phyloP scores from a whole-genome alignment of 2,113 vertebrate species.

The Peromyscus polionotus region DNA sequence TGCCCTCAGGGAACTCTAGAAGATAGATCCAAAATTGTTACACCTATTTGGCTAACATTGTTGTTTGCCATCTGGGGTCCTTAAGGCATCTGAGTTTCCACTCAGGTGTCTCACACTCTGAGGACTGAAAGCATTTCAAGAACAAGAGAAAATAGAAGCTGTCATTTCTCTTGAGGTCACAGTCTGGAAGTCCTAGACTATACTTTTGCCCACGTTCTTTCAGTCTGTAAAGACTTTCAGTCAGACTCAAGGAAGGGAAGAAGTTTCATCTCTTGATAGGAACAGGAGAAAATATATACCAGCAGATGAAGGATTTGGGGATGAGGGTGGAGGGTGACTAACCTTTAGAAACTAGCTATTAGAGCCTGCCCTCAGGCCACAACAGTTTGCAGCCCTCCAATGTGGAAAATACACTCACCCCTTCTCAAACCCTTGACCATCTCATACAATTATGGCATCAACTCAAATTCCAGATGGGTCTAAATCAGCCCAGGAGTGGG shows the following conservation, averaged over 20 bases:
- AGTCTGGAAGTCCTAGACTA: not conserved
- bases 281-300: not conserved
- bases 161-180: not conserved
- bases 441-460: not conserved
- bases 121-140: not conserved
- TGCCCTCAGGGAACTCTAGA: not conserved
- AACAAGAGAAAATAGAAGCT: not conserved
- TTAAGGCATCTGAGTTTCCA: not conserved
- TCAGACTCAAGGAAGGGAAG: not conserved
- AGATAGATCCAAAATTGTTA: not conserved
- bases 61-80: not conserved
- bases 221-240: not conserved
- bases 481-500: not conserved
- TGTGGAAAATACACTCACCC: not conserved
- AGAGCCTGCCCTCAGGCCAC: not conserved
- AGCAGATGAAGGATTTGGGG: not conserved
- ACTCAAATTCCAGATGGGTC: not conserved
- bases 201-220: not conserved
- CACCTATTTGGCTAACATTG: not conserved
- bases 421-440: not conserved
- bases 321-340: not conserved
- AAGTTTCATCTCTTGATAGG: not conserved
- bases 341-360: not conserved
- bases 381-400: not conserved
- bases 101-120: not conserved